Percentiles rank a stretch among this genome's conserved stretches.
Evolutionary conservation across 1,140 invertebrate genomes (phyloP).

Genomic region (Hydropsyche tenuis): DNA sequence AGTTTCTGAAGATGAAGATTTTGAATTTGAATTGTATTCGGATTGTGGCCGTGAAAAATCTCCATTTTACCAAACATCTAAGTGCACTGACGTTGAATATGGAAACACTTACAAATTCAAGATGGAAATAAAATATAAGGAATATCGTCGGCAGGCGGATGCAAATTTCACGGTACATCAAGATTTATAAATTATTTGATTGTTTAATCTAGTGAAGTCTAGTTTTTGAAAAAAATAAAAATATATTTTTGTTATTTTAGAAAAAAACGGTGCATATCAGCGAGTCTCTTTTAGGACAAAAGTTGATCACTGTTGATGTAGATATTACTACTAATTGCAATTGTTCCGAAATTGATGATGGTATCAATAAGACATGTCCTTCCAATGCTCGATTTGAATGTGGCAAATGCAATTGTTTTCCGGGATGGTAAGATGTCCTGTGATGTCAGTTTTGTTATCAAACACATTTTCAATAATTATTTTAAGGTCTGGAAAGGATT

Average conservation of each 20-base stretch:
- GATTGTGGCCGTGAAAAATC: slow-evolving; percentile 63
- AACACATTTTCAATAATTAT: neutral
- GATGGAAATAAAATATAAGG: slow-evolving; percentile 63
- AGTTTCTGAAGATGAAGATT: slow-evolving; percentile 60
- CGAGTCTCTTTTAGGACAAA: slow-evolving; percentile 62
- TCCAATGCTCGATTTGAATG: slow-evolving; percentile 63
- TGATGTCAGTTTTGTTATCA: neutral
- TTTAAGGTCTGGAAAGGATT: slow-evolving; percentile 62
- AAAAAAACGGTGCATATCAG: slow-evolving; percentile 56
- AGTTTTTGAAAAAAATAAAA: neutral
- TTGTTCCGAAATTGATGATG: slow-evolving; percentile 53
- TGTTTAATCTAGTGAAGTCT: too few species aligned
- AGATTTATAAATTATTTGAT: too few species aligned
- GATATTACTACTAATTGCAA: slow-evolving; percentile 60
- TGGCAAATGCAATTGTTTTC: slow-evolving; percentile 65
- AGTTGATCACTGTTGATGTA: slow-evolving; percentile 59
- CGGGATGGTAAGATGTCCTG: slow-evolving; percentile 62
- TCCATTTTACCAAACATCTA: slow-evolving; percentile 55
- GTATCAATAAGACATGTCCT: slow-evolving; percentile 54
- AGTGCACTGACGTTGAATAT: slow-evolving; percentile 63
- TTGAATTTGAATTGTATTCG: slow-evolving; percentile 65
- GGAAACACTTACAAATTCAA: slow-evolving; percentile 66
- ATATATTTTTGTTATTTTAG: slow-evolving; percentile 43
- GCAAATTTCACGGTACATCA: too few species aligned
- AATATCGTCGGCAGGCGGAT: slow-evolving; percentile 46